Conservation (phyloP, 2,797 vertebrate species). For the Notolabrus celidotus region DNA sequence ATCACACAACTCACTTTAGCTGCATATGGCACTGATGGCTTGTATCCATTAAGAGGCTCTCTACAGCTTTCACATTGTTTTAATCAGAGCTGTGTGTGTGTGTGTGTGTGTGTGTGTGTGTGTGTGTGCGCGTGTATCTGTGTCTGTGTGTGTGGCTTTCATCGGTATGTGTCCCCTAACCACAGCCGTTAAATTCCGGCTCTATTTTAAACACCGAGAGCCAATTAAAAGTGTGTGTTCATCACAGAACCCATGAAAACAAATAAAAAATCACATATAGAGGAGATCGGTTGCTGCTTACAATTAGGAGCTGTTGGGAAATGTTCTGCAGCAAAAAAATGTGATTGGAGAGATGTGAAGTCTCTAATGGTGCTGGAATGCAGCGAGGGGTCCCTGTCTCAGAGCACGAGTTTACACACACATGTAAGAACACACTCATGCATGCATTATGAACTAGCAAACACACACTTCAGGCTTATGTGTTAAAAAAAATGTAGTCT, state of each 20-base stretch:
- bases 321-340: constrained; percentile 45
- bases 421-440: background rate
- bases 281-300: constrained; percentile 67
- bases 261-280: constrained; percentile 75
- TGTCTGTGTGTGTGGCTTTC: constrained; percentile 50
- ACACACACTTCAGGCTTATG: constrained; percentile 12
- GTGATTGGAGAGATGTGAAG: constrained; percentile 67
- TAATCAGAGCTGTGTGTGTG: constrained; percentile 73
- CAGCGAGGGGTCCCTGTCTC: constrained; percentile 51
- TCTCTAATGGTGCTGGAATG: constrained; percentile 71
- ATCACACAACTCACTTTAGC: constrained; percentile 40
- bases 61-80: constrained; percentile 78
- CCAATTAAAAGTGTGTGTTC: constrained; percentile 76
- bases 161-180: constrained; percentile 77
- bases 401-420: background rate
- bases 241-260: constrained; percentile 77
- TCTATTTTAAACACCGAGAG: constrained; percentile 74
- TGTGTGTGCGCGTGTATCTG: constrained; percentile 21
- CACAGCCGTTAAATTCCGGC: constrained; percentile 69
- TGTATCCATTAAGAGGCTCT: constrained; percentile 72
- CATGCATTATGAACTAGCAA: background rate
- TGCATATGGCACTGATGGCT: constrained; percentile 60
- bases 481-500: constrained; percentile 48
- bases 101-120: constrained; percentile 30
- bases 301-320: constrained; percentile 67